Evolutionary conservation across 92 coral and sea anemone genomes (phyloP).

Genomic region (Scolanthus callimorphus): DNA sequence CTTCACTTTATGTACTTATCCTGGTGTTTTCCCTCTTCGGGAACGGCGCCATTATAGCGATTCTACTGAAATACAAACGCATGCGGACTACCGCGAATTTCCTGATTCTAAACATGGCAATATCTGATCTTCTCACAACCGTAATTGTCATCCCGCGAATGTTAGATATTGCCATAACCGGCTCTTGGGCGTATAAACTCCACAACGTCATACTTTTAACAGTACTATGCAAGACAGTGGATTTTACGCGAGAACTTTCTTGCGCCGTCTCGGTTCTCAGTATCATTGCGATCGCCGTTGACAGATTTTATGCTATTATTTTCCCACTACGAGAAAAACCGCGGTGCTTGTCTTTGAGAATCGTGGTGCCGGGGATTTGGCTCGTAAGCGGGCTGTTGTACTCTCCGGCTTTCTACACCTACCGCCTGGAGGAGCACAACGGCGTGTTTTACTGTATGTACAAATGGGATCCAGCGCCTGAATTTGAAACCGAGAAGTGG

Average conservation of each 20-base stretch:
- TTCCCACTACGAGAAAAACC: conserved; percentile 12
- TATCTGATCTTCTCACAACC: conserved; percentile 27
- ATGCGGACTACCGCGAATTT: conserved; percentile 28
- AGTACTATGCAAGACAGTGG: conserved; percentile 10
- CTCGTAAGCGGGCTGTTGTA: not conserved
- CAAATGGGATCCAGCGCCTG: not conserved
- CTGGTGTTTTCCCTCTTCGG: conserved; percentile 14
- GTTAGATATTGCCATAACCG: conserved; percentile 10
- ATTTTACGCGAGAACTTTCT: conserved; percentile 15
- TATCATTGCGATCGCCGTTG: conserved; percentile 14
- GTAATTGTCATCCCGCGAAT: conserved; percentile 14
- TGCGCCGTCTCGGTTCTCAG: conserved; percentile 26
- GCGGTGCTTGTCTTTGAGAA: not conserved
- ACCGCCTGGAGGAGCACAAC: not conserved
- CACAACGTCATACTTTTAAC: not conserved
- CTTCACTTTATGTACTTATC: conserved; percentile 4
- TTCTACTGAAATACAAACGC: conserved; percentile 4
- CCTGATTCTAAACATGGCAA: conserved; percentile 25
- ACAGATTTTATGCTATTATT: conserved; percentile 23
- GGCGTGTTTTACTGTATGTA: not conserved
- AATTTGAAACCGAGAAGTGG: not conserved
- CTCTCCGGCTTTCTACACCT: conserved; percentile 11
- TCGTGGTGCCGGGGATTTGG: conserved; percentile 16
- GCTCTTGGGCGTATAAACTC: conserved; percentile 2
- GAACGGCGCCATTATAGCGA: conserved; percentile 10